Conservation (phyloP, 1,140 invertebrate species). For the Nylanderia fulva region DNA sequence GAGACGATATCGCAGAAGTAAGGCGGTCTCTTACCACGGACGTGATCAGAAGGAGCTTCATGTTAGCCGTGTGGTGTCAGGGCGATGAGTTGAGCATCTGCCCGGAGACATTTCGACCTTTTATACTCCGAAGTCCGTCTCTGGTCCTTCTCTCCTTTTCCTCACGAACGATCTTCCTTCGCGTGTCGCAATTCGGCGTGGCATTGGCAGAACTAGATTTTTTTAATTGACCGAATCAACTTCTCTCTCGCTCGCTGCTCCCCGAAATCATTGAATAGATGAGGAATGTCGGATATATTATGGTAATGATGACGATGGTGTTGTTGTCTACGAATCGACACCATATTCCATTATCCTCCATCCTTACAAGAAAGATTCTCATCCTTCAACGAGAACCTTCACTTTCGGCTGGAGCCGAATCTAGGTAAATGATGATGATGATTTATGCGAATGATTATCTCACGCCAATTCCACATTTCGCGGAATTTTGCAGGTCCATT, state of each 20-base stretch:
- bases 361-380: background rate
- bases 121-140: constrained; percentile 80
- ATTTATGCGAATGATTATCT: constrained; percentile 69
- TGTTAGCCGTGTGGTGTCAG: constrained; percentile 79
- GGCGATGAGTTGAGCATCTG: constrained; percentile 77
- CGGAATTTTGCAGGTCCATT: constrained; percentile 61
- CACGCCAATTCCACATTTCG: background rate
- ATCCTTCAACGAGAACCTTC: constrained; percentile 47
- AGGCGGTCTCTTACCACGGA: constrained; percentile 78
- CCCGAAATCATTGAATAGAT: constrained; percentile 22
- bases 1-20: background rate
- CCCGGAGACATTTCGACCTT: constrained; percentile 81
- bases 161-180: constrained; percentile 49
- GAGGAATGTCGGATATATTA: background rate
- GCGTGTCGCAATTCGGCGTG: constrained; percentile 78
- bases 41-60: constrained; percentile 81
- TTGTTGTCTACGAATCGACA: constrained; percentile 14
- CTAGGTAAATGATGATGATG: constrained; percentile 45
- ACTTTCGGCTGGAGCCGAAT: constrained; percentile 22
- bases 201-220: constrained; percentile 83
- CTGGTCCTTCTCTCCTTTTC: constrained; percentile 77
- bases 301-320: background rate
- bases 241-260: constrained; percentile 45
- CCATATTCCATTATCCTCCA: background rate
- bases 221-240: constrained; percentile 78